Conservation (phyloP, 2,888 invertebrate species). For the Morinoia aosen region DNA sequence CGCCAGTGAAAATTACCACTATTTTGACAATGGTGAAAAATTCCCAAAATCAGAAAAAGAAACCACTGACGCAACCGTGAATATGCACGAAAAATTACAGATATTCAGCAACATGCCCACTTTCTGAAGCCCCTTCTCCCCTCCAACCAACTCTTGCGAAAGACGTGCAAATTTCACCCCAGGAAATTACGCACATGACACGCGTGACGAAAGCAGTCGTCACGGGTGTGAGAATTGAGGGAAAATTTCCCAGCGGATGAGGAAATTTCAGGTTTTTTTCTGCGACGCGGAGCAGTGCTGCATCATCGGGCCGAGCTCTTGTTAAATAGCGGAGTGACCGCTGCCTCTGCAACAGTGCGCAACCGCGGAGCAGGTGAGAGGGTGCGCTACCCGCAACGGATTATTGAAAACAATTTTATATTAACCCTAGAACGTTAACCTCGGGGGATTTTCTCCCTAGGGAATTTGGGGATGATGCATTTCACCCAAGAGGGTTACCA, state of each 20-base stretch:
- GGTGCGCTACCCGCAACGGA: neutral
- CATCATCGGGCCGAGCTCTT: neutral
- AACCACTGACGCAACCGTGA: too few species aligned
- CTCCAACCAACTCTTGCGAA: neutral
- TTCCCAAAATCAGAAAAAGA: too few species aligned
- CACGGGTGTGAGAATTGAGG: neutral
- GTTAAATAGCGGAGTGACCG: neutral
- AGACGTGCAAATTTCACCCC: neutral
- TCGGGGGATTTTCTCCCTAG: too few species aligned
- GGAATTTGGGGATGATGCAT: too few species aligned
- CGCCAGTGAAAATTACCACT: too few species aligned
- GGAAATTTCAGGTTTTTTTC: neutral
- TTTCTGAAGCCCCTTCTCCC: neutral
- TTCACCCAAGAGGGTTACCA: too few species aligned
- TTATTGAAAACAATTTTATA: too few species aligned
- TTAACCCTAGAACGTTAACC: too few species aligned
- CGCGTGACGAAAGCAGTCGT: neutral
- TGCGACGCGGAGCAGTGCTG: neutral
- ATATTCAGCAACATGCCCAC: neutral
- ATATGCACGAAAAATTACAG: too few species aligned
- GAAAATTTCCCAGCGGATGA: slow-evolving; percentile 32
- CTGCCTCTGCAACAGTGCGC: neutral
- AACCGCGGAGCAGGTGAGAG: neutral
- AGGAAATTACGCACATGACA: neutral
- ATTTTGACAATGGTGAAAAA: too few species aligned